Evolutionary conservation across 2,797 vertebrate species (phyloP).

Genomic region (Semotilus atromaculatus): DNA sequence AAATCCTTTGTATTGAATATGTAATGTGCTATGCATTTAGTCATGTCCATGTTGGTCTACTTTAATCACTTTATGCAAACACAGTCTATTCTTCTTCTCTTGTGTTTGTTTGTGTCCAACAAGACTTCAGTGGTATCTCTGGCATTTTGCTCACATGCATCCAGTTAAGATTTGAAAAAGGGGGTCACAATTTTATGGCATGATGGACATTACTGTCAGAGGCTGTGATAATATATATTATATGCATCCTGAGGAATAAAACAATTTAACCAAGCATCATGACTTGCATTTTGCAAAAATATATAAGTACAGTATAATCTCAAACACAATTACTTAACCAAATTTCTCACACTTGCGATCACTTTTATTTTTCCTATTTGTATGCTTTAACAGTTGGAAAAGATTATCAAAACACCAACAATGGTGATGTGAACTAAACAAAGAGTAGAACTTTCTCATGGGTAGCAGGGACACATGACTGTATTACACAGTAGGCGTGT

Average conservation of each 20-base stretch:
- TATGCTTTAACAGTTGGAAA: constrained; percentile 18
- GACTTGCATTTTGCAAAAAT: neutral
- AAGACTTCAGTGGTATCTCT: neutral
- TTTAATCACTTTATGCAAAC: neutral
- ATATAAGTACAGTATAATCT: neutral
- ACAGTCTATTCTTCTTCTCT: neutral
- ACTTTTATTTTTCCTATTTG: constrained; percentile 12
- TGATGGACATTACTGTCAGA: neutral
- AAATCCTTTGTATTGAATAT: neutral
- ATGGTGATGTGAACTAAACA: constrained; percentile 56
- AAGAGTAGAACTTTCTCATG: constrained; percentile 74
- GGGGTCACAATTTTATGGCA: neutral
- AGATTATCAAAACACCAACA: constrained; percentile 15
- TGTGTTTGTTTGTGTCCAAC: neutral
- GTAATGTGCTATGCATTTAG: neutral
- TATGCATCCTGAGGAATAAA: constrained; percentile 31
- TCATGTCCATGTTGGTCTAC: neutral
- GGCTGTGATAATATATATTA: neutral
- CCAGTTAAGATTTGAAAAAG: neutral
- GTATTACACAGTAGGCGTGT: constrained; percentile 73
- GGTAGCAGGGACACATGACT: constrained; percentile 70
- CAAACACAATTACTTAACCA: neutral
- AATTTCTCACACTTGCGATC: neutral
- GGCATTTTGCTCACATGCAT: neutral
- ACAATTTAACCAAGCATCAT: constrained; percentile 5